A percentile compares a stretch with the other conserved stretches of the same genome.
These are phyloP conservation scores for Amphimedon queenslandica DNA, from an alignment of 37 sponge, comb jelly and placozoan species.

Conservation along the genomic window DNA sequence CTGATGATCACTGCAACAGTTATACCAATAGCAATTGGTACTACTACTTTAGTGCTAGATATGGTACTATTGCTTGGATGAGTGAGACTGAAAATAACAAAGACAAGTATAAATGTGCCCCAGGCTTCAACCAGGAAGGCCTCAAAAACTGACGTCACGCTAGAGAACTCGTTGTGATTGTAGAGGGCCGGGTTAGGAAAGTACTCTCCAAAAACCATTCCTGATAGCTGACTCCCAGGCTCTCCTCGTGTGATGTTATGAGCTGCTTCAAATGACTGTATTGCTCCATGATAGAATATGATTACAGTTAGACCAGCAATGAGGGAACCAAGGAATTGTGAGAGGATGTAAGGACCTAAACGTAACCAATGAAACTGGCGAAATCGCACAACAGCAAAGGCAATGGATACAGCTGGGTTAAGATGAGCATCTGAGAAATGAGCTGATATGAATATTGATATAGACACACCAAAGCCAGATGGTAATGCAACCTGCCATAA, in stretches of 20 bases:
- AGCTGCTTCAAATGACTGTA: slow-evolving; percentile 18
- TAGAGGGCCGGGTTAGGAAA: slow-evolving; percentile 46
- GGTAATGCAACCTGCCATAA: slow-evolving; percentile 57
- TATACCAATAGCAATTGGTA: slow-evolving; percentile 43
- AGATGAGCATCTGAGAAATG: slow-evolving; percentile 57
- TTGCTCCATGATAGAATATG: slow-evolving; percentile 12
- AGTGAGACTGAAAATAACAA: slow-evolving; percentile 47
- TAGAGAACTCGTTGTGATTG: neutral
- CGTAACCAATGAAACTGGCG: slow-evolving; percentile 33
- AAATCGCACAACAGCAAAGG: slow-evolving; percentile 40
- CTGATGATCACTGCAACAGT: slow-evolving; percentile 32
- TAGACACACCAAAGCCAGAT: slow-evolving; percentile 31
- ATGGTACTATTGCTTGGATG: slow-evolving; percentile 31
- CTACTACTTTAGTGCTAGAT: slow-evolving; percentile 12
- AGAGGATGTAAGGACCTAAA: slow-evolving; percentile 21
- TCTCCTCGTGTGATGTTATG: slow-evolving; percentile 17
- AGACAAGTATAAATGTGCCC: slow-evolving; percentile 36
- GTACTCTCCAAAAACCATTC: slow-evolving; percentile 62
- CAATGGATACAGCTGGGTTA: slow-evolving; percentile 53
- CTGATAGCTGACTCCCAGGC: slow-evolving; percentile 16
- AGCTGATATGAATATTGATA: slow-evolving; percentile 36
- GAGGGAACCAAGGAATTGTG: slow-evolving; percentile 37
- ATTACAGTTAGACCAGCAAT: slow-evolving; percentile 17
- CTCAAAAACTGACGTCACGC: slow-evolving; percentile 8
- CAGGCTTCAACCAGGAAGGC: slow-evolving; percentile 39